phyloP scores from a whole-genome alignment of 2,797 vertebrate genomes.

The Sciurus carolinensis region DNA sequence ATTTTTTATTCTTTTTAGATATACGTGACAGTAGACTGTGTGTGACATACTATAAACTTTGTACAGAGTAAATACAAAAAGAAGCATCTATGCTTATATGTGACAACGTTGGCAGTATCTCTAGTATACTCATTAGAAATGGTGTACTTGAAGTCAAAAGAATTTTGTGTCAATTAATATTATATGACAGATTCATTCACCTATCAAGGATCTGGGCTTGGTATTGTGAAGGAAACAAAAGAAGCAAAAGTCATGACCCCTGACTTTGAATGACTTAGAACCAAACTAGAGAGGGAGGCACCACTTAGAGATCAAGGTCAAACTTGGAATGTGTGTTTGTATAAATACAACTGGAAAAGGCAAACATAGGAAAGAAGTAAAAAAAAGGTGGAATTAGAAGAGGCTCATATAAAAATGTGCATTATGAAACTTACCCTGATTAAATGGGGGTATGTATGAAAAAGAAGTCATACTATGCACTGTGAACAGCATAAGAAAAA shows the following conservation, averaged over 20 bases:
- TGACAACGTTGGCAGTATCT: background rate
- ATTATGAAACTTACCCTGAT: background rate
- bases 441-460: background rate
- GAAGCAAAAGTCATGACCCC: background rate
- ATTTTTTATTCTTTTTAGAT: no score
- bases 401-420: background rate
- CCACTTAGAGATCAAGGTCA: background rate
- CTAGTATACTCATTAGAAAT: background rate
- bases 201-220: background rate
- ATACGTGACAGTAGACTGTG: no score
- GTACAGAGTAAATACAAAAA: background rate
- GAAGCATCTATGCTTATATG: background rate
- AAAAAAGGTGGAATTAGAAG: background rate
- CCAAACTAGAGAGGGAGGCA: conserved; percentile 3
- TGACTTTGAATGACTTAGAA: background rate
- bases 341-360: background rate
- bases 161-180: background rate
- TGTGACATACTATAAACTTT: background rate
- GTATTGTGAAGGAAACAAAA: background rate
- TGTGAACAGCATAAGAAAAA: background rate
- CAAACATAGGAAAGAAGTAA: background rate
- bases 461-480: background rate
- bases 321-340: background rate
- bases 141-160: background rate
- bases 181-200: background rate